Evolutionary conservation across 2,797 vertebrate genomes (phyloP).

Genomic region (Thaleichthys pacificus): DNA sequence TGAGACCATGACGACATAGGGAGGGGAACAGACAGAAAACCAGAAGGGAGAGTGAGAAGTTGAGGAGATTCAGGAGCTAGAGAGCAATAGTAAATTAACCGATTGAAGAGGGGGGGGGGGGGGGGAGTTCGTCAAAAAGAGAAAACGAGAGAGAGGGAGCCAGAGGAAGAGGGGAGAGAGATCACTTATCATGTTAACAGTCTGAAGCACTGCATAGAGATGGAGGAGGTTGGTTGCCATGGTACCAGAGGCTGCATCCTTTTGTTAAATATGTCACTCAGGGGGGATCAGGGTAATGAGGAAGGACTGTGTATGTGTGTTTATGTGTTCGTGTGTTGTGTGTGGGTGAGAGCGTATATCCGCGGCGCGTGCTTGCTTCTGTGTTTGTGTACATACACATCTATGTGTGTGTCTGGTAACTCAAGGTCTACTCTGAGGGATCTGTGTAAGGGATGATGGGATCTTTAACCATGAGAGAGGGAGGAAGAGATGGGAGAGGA

Average conservation of each 20-base stretch:
- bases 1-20: too few relatives aligned
- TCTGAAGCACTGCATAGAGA: slow-evolving; percentile 68
- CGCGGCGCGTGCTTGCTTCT: neutral
- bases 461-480: too few relatives aligned
- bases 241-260: slow-evolving; percentile 77
- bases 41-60: too few relatives aligned
- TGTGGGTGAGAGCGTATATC: neutral
- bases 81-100: neutral
- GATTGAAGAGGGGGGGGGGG: neutral
- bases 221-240: slow-evolving; percentile 77
- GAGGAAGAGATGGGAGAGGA: too few relatives aligned
- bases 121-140: slow-evolving; percentile 17
- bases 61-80: too few relatives aligned
- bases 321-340: neutral
- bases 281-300: slow-evolving; percentile 78
- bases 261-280: slow-evolving; percentile 79
- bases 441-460: too few relatives aligned
- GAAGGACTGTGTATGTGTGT: slow-evolving; percentile 61
- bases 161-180: slow-evolving; percentile 32
- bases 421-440: slow-evolving; percentile 23
- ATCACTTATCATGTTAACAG: slow-evolving; percentile 69
- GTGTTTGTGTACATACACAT: slow-evolving; percentile 3
- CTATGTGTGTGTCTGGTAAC: slow-evolving; percentile 38
- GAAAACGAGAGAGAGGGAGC: slow-evolving; percentile 12
- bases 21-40: too few relatives aligned